phyloP scores from a whole-genome alignment of 2,888 invertebrate genomes.

The Agrilus mali region DNA sequence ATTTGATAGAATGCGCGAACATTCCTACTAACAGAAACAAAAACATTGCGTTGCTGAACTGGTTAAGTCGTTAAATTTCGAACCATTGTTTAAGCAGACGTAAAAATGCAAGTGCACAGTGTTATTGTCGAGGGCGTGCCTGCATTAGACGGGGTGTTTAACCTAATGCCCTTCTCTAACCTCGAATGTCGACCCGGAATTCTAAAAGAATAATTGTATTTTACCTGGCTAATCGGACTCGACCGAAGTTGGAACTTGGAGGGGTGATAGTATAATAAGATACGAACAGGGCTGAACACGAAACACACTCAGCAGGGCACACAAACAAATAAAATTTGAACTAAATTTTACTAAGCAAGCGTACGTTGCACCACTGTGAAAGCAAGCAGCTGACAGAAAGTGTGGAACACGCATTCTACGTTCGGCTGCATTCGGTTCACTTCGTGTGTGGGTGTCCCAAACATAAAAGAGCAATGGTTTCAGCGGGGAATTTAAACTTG shows the following conservation, averaged over 20 bases:
- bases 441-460: slow-evolving; percentile 23
- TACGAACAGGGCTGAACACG: slow-evolving; percentile 23
- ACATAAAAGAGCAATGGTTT: slow-evolving; percentile 20
- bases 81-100: too few species aligned
- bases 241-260: slow-evolving; percentile 15
- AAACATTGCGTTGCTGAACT: slow-evolving; percentile 8
- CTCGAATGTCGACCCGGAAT: slow-evolving; percentile 22
- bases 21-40: slow-evolving; percentile 14
- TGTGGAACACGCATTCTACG: slow-evolving; percentile 25
- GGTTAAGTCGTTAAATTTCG: too few species aligned
- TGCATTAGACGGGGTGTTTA: slow-evolving; percentile 24
- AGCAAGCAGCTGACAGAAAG: slow-evolving; percentile 55
- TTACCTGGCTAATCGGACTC: slow-evolving; percentile 21
- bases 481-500: slow-evolving; percentile 29
- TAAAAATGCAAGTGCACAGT: too few species aligned
- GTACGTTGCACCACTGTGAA: slow-evolving; percentile 50
- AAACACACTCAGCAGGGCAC: slow-evolving; percentile 33
- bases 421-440: slow-evolving; percentile 23
- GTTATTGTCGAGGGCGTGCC: slow-evolving; percentile 23
- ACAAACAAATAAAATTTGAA: slow-evolving; percentile 34
- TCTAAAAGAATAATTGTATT: slow-evolving; percentile 7
- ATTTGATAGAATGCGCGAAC: slow-evolving; percentile 12
- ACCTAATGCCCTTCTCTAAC: slow-evolving; percentile 31
- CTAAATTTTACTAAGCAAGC: slow-evolving; percentile 36
- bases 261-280: slow-evolving; percentile 20